These are phyloP conservation scores for Myotis findleyi DNA, from an alignment of 2,797 vertebrate genomes.

Conservation along the genomic window DNA sequence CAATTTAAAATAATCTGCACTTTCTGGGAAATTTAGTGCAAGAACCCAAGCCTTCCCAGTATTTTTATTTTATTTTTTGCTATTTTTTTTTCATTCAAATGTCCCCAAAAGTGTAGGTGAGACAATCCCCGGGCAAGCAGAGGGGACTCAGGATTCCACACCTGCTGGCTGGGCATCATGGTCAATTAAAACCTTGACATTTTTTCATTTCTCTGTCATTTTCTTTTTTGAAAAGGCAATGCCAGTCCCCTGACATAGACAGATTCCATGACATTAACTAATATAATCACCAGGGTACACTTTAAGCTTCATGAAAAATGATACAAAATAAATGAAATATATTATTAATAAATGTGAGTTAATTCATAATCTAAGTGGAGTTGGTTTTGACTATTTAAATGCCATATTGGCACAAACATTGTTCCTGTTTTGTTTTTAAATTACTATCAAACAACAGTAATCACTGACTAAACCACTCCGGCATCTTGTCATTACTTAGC, in stretches of 20 bases:
- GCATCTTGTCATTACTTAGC: conserved; percentile 41
- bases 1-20: not conserved
- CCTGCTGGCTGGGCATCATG: not conserved
- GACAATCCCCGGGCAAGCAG: not conserved
- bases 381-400: conserved; percentile 58
- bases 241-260: not conserved
- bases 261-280: conserved; percentile 40
- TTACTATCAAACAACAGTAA: conserved; percentile 60
- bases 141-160: not conserved
- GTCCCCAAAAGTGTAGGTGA: not conserved
- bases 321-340: conserved; percentile 32
- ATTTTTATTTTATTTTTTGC: not conserved
- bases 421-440: conserved; percentile 56
- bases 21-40: not conserved
- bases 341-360: conserved; percentile 55
- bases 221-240: conserved; percentile 14
- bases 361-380: conserved; percentile 61
- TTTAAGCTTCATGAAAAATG: conserved; percentile 55
- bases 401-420: conserved; percentile 21
- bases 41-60: not conserved
- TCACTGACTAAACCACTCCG: conserved; percentile 26
- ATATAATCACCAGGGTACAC: conserved; percentile 29
- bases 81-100: not conserved
- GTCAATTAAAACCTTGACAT: not conserved
- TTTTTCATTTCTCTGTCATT: conserved; percentile 32